Evolutionary conservation across 2,113 vertebrate species (phyloP).

Genomic region (Thomomys bottae): DNA sequence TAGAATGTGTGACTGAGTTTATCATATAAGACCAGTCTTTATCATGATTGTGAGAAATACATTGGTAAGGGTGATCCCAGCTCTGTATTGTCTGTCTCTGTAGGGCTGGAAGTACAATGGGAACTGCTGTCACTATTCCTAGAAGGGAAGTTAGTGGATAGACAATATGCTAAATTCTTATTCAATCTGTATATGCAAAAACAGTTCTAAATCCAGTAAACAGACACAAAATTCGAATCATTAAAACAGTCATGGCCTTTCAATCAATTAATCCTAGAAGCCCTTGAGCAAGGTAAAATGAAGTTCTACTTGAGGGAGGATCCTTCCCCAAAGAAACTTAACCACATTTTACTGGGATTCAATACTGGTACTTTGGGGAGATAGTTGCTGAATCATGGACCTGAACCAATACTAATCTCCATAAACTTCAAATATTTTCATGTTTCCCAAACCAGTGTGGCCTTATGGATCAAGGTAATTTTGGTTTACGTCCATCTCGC

Average conservation of each 20-base stretch:
- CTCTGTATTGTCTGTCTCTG: not conserved
- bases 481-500: not conserved
- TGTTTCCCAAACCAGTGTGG: not conserved
- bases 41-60: not conserved
- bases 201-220: not conserved
- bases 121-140: not conserved
- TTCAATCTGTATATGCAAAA: not conserved
- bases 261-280: not conserved
- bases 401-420: not conserved
- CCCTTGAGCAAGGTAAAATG: not conserved
- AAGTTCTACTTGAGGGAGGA: not conserved
- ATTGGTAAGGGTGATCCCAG: too few species aligned
- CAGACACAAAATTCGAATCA: not conserved
- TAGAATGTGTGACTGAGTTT: not conserved
- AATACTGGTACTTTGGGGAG: not conserved
- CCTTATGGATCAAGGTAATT: not conserved
- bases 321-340: not conserved
- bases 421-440: not conserved
- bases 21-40: not conserved
- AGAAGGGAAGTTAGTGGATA: not conserved
- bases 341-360: not conserved
- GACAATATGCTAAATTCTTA: not conserved
- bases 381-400: not conserved
- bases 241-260: not conserved
- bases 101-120: not conserved